Evolutionary conservation across 2,113 vertebrate genomes (phyloP).

Genomic region (Vulpes ferrilata): DNA sequence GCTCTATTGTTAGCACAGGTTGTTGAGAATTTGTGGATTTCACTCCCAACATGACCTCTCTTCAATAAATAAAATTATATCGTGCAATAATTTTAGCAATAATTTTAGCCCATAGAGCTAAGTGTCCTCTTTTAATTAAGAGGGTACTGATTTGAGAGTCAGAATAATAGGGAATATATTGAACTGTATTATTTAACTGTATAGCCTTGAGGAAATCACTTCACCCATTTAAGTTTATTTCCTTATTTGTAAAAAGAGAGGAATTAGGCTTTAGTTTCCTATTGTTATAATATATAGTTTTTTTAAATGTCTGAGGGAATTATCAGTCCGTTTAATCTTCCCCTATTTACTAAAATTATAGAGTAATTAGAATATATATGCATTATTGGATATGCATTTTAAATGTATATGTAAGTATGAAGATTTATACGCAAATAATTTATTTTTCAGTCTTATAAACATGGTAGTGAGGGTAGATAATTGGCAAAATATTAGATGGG

Average conservation of each 20-base stretch:
- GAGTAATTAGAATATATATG: not conserved
- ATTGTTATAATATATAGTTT: not conserved
- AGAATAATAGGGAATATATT: slow-evolving; percentile 34
- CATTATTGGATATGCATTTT: not conserved
- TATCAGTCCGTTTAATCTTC: not conserved
- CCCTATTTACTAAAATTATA: not conserved
- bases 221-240: not conserved
- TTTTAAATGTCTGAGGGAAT: not conserved
- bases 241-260: not conserved
- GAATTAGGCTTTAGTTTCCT: not conserved
- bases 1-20: not conserved
- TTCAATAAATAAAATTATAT: slow-evolving; percentile 16
- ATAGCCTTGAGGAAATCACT: not conserved
- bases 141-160: not conserved
- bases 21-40: not conserved
- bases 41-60: not conserved
- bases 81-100: slow-evolving; percentile 5
- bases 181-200: slow-evolving; percentile 12
- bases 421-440: not conserved
- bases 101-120: not conserved
- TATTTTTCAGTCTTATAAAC: not conserved
- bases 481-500: not conserved
- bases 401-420: not conserved
- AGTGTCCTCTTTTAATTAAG: slow-evolving; percentile 47
- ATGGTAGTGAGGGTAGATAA: not conserved